Percentiles rank a stretch among this genome's conserved stretches.
phyloP scores from a whole-genome alignment of 2,888 invertebrate species.

The Strigamia maritima region DNA sequence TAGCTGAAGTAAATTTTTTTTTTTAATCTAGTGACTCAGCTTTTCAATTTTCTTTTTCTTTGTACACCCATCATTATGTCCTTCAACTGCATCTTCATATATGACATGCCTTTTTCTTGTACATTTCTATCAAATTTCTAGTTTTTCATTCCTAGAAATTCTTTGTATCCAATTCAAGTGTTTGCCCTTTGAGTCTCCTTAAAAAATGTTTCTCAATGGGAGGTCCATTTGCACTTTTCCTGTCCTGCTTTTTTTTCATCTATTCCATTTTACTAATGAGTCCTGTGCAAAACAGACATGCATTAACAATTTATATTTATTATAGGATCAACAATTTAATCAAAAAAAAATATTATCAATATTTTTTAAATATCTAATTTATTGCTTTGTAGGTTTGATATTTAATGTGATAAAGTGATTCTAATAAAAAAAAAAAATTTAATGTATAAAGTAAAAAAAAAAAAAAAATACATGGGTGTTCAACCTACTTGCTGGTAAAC shows the following conservation, averaged over 20 bases:
- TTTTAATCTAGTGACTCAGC: not conserved
- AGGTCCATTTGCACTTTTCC: constrained; percentile 16
- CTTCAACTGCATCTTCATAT: not conserved
- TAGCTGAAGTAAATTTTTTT: not conserved
- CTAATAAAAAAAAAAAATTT: not conserved
- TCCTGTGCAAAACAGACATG: not conserved
- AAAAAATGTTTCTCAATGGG: constrained; percentile 2
- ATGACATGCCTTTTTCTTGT: not conserved
- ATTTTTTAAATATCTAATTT: not conserved
- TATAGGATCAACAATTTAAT: not conserved
- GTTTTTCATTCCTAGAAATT: not conserved
- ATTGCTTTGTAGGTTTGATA: not conserved
- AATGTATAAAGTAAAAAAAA: not conserved
- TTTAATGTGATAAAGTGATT: not conserved
- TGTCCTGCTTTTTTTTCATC: not conserved
- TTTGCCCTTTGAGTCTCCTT: not conserved
- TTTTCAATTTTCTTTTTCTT: not conserved
- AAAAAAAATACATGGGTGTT: not conserved
- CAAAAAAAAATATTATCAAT: not conserved
- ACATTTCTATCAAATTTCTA: not conserved
- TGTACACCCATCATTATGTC: not conserved
- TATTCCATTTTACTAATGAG: not conserved
- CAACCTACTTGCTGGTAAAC: not conserved
- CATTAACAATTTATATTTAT: constrained; percentile 2
- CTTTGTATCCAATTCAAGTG: not conserved